A percentile compares a stretch with the other conserved stretches of the same genome.
These are phyloP conservation scores for Vollenhovia emeryi DNA, from an alignment of 1,140 invertebrate genomes.

Conservation along the genomic window DNA sequence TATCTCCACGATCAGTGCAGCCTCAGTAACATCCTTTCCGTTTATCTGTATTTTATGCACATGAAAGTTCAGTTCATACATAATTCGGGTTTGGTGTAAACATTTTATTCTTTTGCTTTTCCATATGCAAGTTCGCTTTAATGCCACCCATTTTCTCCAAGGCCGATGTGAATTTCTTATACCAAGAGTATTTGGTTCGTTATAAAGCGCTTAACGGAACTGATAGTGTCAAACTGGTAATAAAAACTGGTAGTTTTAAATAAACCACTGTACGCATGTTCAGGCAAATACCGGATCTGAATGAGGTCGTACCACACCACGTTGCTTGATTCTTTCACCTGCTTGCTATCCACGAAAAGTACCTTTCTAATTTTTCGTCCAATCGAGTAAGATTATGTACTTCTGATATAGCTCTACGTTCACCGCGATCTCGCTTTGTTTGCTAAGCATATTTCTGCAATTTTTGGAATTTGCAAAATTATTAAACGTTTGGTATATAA, in stretches of 20 bases:
- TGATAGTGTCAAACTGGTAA: not conserved
- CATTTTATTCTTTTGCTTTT: not conserved
- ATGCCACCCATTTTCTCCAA: not conserved
- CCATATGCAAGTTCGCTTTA: not conserved
- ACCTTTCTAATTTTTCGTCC: conserved; percentile 28
- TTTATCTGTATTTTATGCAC: not conserved
- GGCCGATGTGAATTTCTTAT: conserved; percentile 11
- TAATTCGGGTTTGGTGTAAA: not conserved
- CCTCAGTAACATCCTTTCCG: not conserved
- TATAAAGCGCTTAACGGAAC: conserved; percentile 13
- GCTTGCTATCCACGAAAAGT: not conserved
- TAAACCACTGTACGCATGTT: not conserved
- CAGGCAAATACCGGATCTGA: not conserved
- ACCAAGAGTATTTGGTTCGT: conserved; percentile 8
- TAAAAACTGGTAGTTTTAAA: not conserved
- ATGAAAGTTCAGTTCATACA: not conserved
- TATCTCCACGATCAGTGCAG: not conserved
- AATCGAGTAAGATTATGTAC: not conserved
- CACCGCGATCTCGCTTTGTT: not conserved
- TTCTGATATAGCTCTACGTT: not conserved
- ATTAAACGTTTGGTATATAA: not conserved
- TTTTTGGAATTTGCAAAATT: not conserved
- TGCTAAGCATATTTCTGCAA: not conserved
- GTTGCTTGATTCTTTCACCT: conserved; percentile 31
- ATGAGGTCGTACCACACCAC: not conserved